Evolutionary conservation across 2,797 vertebrate species (phyloP).

Genomic region (Semotilus atromaculatus): DNA sequence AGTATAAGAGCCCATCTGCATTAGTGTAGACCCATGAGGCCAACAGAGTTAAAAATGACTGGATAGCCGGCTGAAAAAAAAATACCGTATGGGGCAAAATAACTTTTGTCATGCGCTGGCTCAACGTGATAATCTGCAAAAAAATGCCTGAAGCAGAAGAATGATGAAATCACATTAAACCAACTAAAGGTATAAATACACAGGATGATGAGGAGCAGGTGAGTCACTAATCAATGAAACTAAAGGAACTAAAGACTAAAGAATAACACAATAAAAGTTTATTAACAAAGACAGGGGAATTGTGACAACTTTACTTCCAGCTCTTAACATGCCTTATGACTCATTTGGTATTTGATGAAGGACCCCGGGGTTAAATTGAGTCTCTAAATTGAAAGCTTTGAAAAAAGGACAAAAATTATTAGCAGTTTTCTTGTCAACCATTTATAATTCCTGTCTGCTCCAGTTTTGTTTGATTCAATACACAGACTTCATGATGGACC

Average conservation of each 20-base stretch:
- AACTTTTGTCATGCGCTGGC: neutral
- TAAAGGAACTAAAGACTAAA: neutral
- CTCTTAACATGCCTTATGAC: slow-evolving; percentile 22
- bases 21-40: neutral
- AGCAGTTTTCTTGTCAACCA: neutral
- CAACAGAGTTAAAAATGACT: neutral
- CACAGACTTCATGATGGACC: neutral
- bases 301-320: neutral
- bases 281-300: neutral
- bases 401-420: neutral
- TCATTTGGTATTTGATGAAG: slow-evolving; percentile 27
- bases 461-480: neutral
- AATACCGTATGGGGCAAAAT: neutral
- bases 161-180: too few relatives aligned
- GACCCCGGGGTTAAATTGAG: neutral
- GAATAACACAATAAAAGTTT: neutral
- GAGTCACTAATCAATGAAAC: neutral
- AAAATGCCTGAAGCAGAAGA: neutral
- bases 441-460: neutral
- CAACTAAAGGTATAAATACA: neutral
- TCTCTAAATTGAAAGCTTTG: neutral
- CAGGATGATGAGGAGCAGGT: neutral
- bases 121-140: neutral
- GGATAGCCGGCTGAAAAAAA: neutral
- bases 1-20: neutral